Evolutionary conservation across 2,113 vertebrate species (phyloP), one percentile per base, ranked within the genome.

Genomic region (Triplophysa siluroides): DNA sequence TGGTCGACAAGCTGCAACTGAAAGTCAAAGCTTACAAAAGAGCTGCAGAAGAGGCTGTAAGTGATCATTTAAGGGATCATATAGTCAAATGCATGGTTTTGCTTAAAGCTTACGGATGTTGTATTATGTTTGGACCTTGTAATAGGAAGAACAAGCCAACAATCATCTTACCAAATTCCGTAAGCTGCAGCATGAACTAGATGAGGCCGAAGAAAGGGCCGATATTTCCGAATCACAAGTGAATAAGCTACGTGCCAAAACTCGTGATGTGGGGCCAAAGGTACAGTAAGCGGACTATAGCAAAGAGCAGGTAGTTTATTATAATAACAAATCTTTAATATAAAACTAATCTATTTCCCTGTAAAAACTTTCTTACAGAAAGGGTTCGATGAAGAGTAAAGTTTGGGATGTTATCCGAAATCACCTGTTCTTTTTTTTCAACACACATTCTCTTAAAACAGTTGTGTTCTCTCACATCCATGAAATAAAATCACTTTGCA

Each of bases 21-120:
- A 96, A 96, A 85, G 95, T 96, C 50, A 96, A 96, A 83, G 87
- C 95, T 41, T 96, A 96, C 84, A 96, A 96, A 87, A 91, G 95
- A 89, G 66, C 93, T 77, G 80, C 95, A 0, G 95, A 96, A 84
- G 95, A 95, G 76, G 89, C 92, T 43, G 92, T 95, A 84, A 91
- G 94, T 94, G 12, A 1, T 61, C 10, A 38, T 76, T 71, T n/a
- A 58, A 10, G 54, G 9, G 10, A 50, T 13, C 29, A 29, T 3
- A 72, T 19, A 73, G 18, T 77, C 1, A 3, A 43, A 14, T 56
- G 23, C 14, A 52, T 56, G 14, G 41, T 62, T 19, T 77, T 10
- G 14, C n/a, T 8, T 12, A 73, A 19, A 38, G 7, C 24, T 26
- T 24, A 60, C 8, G 2, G 23, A 18, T 68, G 1, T 47, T 33